A percentile compares a stretch with the other conserved stretches of the same genome.
phyloP scores from a whole-genome alignment of 23 tunicate species.

The Diplosoma virens region DNA sequence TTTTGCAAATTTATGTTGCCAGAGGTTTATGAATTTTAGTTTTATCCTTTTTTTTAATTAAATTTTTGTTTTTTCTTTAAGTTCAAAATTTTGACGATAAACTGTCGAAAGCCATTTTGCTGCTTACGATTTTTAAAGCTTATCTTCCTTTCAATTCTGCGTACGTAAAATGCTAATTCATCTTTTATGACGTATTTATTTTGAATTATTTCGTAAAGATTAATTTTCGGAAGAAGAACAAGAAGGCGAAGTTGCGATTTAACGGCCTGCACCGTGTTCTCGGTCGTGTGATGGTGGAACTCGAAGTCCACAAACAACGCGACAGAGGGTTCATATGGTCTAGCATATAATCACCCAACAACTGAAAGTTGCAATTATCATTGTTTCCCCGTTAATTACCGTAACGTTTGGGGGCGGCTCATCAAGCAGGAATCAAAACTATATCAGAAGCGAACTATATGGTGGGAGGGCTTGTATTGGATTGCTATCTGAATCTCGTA shows the following conservation, averaged over 20 bases:
- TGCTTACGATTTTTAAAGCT: too few species aligned
- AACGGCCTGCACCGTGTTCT: not conserved
- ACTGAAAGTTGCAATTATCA: conserved; percentile 8
- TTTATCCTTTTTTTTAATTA: too few species aligned
- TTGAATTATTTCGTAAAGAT: too few species aligned
- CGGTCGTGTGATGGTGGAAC: conserved; percentile 5
- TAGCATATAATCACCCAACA: not conserved
- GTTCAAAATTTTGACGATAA: too few species aligned
- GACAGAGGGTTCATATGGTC: conserved; percentile 11
- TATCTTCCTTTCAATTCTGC: too few species aligned
- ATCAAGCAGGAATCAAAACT: not conserved
- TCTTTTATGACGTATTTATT: too few species aligned
- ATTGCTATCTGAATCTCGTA: not conserved
- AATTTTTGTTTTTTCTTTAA: too few species aligned
- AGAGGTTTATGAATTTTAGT: too few species aligned
- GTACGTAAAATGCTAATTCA: too few species aligned
- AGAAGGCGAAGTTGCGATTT: not conserved
- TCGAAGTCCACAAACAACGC: not conserved
- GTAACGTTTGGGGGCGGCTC: not conserved
- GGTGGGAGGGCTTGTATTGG: not conserved
- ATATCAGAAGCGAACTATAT: not conserved
- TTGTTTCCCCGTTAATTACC: conserved; percentile 39
- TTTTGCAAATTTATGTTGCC: too few species aligned
- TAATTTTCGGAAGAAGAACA: too few species aligned
- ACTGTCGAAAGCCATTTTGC: too few species aligned